Evolutionary conservation across 2,797 vertebrate species (phyloP), one percentile per base, ranked within the genome.

Genomic region (Rhynchonycteris naso): DNA sequence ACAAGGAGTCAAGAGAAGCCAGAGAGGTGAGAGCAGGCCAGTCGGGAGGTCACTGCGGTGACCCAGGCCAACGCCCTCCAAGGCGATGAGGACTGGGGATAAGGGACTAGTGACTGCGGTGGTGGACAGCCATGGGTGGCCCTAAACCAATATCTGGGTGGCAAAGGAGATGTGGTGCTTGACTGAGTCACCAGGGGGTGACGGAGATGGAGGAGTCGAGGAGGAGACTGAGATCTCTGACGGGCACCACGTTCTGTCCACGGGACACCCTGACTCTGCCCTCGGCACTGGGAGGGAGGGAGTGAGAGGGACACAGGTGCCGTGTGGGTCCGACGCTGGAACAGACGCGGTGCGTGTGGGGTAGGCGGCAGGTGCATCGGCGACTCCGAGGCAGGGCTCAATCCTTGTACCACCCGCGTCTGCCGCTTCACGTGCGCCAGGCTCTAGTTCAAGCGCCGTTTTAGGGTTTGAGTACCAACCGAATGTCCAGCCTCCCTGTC

Each of bases 71-170:
- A 59, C 0, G 33, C 8, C 50, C 38, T 15, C 18, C 13, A 65
- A 61, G 24, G 61, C 4, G 28, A 11, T 0, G 3, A 4, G 19
- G 19, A 9, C 35, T 30, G 38, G 16, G 38, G 18, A 21, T 35
- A 0, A 21, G 2, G 43, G 43, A 43, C 43, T 0, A 33, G n/a
- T 14, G 10, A 28, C 0, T 47, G n/a, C 18, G 26, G 61, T 26
- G 21, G 10, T 65, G 58, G 69, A 65, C 14, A 59, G 56, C 18
- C 52, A 30, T 0, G 2, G 15, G 12, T 11, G 11, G 65, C 26
- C 87, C 38, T n/a, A 54, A 72, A 61, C 66, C 11, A 10, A 4
- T 30, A 56, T n/a, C 76, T 33, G 4, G 50, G 10, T 3, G 21
- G 21, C 65, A 38, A 61, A 59, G 58, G 24, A 56, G 16, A 66